Evolutionary conservation across 2,888 invertebrate species (phyloP).

Genomic region (Tipula vernalis): DNA sequence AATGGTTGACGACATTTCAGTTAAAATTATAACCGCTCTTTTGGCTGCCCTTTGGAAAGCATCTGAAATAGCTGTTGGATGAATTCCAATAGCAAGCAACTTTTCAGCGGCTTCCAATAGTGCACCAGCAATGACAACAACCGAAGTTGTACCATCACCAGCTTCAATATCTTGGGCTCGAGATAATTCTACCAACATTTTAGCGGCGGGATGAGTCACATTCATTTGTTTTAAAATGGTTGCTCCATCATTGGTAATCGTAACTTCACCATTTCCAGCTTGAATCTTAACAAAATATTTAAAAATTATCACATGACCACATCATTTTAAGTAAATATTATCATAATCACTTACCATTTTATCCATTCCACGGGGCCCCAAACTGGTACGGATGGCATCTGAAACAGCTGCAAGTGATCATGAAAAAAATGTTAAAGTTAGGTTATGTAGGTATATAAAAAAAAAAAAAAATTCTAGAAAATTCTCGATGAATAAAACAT

Average conservation of each 20-base stretch:
- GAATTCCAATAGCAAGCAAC: slow-evolving; percentile 84
- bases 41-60: slow-evolving; percentile 66
- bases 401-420: slow-evolving; percentile 64
- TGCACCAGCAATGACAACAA: slow-evolving; percentile 94
- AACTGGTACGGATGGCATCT: slow-evolving; percentile 95
- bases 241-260: slow-evolving; percentile 99
- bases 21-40: slow-evolving; percentile 49
- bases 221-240: slow-evolving; percentile 99
- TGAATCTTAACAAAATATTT: slow-evolving; percentile 60
- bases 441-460: neutral
- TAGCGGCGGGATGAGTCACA: slow-evolving; percentile 95
- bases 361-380: slow-evolving; percentile 98
- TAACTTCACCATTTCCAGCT: slow-evolving; percentile 92
- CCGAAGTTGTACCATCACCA: slow-evolving; percentile 98
- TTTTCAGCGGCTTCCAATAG: slow-evolving; percentile 89
- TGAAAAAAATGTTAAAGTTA: neutral
- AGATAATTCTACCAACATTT: slow-evolving; percentile 98
- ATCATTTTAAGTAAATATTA: neutral
- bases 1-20: slow-evolving; percentile 72
- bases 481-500: neutral
- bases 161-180: slow-evolving; percentile 98
- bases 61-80: slow-evolving; percentile 95
- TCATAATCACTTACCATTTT: slow-evolving; percentile 67
- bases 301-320: neutral
- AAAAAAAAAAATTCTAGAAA: neutral